Base-by-base conservation (phyloP, 2,113 vertebrate genomes). In the Rhynchopsitta pachyrhyncha region DNA sequence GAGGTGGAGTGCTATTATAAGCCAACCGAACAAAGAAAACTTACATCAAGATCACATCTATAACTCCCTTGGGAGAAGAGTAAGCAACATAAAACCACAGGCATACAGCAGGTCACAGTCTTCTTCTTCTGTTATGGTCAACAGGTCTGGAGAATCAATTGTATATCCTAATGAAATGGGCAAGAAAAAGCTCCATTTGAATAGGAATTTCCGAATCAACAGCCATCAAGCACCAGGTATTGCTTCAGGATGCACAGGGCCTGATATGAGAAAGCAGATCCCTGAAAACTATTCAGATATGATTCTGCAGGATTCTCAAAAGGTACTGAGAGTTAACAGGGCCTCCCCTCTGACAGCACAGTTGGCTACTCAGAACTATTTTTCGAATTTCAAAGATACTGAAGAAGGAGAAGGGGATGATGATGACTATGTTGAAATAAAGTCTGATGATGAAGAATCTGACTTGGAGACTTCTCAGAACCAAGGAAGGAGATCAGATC, bases 351-450 rank as follows among this genome's bases (percentile, higher is more conserved):
- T 99, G 82, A 99, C 98, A 9, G 98, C 98, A 46, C 98, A 99
- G 86, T 97, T 96, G 41, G 99, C 99, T 44, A 99, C 98, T 23
- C 98, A 99, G 96, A 99, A 99, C 98, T 99, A 99, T 95, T 97
- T 99, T 96, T 98, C 98, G 10, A 99, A 99, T 97, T 99, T 99
- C 96, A 99, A 99, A 97, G 99, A 99, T 97, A 98, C 98, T 25
- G 98, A 97, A 12, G 99, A 98, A 35, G 98, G 98, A 52, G 99
- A 99, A 17, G 98, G 97, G 52, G 98, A 98, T 60, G 98, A 99
- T 7, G 99, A 99, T 7, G 99, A 99, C 95, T 99, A 99, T 13
- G 99, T 99, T 18, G 99, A 99, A 97, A 99, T 99, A 90, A 99
- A 99, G 92, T 99, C 99, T 1, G 99, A 99, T 94, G 99, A 99